Conservation (phyloP, 2,888 invertebrate genomes). For the Drosophila sordidula region DNA sequence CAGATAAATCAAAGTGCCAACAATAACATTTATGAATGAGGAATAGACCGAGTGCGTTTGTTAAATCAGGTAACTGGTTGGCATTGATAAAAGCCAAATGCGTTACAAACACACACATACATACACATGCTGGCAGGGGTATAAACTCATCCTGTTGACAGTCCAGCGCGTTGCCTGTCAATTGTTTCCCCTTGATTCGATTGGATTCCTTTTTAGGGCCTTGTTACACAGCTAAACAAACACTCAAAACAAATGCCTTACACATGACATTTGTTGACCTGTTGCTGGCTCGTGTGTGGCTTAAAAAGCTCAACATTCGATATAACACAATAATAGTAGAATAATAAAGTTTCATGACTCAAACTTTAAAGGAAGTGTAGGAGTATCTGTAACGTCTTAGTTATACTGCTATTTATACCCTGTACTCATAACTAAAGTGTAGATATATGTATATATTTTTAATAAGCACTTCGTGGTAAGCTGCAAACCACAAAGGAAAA, state of each 20-base stretch:
- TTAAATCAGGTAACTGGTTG: slow-evolving; percentile 8
- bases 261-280: slow-evolving; percentile 26
- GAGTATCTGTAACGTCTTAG: too few species aligned
- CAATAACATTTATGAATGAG: slow-evolving; percentile 29
- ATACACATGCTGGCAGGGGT: background rate
- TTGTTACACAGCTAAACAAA: slow-evolving; percentile 34
- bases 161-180: slow-evolving; percentile 29
- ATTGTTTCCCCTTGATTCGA: slow-evolving; percentile 40
- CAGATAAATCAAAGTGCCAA: slow-evolving; percentile 56
- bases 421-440: too few species aligned
- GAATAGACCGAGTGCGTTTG: slow-evolving; percentile 14
- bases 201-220: slow-evolving; percentile 28
- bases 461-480: too few species aligned
- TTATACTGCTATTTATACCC: too few species aligned
- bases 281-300: slow-evolving; percentile 16
- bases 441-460: too few species aligned
- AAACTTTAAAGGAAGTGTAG: too few species aligned
- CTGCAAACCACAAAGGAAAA: too few species aligned
- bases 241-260: slow-evolving; percentile 18
- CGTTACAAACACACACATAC: background rate
- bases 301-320: too few species aligned
- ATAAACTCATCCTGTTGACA: slow-evolving; percentile 28
- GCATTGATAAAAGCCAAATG: slow-evolving; percentile 7
- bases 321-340: slow-evolving; percentile 1
- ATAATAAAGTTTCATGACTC: too few species aligned